Evolutionary conservation across 1,140 invertebrate species (phyloP).

Genomic region (Octopus sinensis): DNA sequence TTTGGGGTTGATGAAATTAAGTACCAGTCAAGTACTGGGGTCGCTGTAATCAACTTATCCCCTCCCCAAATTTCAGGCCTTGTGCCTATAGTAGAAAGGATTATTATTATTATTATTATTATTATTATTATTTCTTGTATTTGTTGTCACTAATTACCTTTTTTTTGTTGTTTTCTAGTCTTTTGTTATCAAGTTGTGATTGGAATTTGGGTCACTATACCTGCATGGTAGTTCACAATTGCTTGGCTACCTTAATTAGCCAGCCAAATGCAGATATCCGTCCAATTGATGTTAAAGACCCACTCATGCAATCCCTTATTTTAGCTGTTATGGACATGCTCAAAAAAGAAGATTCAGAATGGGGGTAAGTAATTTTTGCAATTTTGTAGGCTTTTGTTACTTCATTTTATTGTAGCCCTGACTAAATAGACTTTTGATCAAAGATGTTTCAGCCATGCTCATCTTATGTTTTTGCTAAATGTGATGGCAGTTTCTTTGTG

Average conservation of each 20-base stretch:
- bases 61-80: no score
- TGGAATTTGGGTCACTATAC: constrained; percentile 13
- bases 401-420: neutral
- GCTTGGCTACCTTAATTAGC: neutral
- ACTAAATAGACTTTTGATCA: neutral
- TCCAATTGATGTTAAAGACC: neutral
- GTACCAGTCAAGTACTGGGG: no score
- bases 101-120: no score
- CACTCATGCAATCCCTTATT: neutral
- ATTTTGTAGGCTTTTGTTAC: neutral
- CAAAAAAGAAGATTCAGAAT: constrained; percentile 6
- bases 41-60: no score
- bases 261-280: neutral
- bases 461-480: no score
- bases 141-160: no score
- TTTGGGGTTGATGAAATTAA: no score
- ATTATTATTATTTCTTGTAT: no score
- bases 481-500: no score
- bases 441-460: no score
- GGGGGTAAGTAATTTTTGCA: constrained; percentile 10
- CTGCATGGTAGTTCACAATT: constrained; percentile 21
- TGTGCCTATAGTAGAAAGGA: no score
- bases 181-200: constrained; percentile 9
- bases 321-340: constrained; percentile 1
- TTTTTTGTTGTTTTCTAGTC: neutral